Evolutionary conservation across 2,888 invertebrate genomes (phyloP).

Genomic region (Holacanthella duospinosa): DNA sequence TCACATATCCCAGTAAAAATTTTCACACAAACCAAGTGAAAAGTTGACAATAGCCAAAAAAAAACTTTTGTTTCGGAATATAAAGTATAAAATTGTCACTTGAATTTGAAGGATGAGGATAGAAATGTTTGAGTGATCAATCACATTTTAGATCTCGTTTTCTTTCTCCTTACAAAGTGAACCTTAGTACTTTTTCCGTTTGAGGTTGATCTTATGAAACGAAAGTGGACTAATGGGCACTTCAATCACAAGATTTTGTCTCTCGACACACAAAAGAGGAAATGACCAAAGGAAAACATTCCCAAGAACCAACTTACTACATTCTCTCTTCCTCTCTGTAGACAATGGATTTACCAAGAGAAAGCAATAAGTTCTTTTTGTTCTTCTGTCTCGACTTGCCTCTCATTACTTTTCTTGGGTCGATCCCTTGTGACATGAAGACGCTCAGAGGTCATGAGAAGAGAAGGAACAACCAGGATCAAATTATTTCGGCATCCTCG

Average conservation of each 20-base stretch:
- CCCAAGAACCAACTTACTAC: neutral
- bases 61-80: too few relatives aligned
- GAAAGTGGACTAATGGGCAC: neutral
- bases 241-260: constrained; percentile 6
- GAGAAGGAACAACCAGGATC: too few relatives aligned
- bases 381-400: neutral
- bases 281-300: constrained; percentile 3
- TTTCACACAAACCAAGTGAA: too few relatives aligned
- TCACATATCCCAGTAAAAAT: too few relatives aligned
- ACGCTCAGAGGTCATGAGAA: neutral
- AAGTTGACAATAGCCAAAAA: too few relatives aligned
- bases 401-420: neutral
- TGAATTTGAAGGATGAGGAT: neutral
- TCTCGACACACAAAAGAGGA: neutral
- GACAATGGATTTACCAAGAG: neutral
- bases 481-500: neutral
- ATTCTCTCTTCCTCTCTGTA: neutral
- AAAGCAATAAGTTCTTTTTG: neutral
- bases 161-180: neutral
- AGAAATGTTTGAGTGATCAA: neutral
- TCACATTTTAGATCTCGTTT: neutral
- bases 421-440: constrained; percentile 1
- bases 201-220: neutral
- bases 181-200: neutral
- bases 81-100: neutral